Evolutionary conservation across 2,797 vertebrate genomes (phyloP).

Genomic region (Syngnathus rostellatus): DNA sequence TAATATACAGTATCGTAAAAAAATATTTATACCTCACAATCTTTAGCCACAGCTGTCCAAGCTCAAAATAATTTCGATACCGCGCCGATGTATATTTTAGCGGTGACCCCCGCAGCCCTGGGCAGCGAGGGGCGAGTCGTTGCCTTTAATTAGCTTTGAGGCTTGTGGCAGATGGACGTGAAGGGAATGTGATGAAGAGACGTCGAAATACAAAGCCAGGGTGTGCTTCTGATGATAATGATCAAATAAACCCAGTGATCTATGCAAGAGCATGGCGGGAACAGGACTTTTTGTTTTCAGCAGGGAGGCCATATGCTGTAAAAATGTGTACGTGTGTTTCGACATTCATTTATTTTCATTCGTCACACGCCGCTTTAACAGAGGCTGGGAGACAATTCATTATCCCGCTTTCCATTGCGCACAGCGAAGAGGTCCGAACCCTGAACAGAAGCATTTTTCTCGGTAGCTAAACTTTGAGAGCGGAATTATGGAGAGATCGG

Average conservation of each 20-base stretch:
- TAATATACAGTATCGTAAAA: too few relatives aligned
- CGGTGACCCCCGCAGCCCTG: constrained; percentile 33
- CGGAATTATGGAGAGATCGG: constrained; percentile 36
- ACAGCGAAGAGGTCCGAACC: constrained; percentile 35
- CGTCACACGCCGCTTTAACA: constrained; percentile 51
- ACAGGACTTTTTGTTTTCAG: constrained; percentile 33
- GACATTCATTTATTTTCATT: constrained; percentile 53
- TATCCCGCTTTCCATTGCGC: constrained; percentile 16
- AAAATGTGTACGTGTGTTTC: constrained; percentile 14
- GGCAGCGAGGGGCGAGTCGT: constrained; percentile 31
- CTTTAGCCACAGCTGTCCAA: constrained; percentile 13
- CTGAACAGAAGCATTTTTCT: constrained; percentile 59
- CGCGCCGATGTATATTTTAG: constrained; percentile 36
- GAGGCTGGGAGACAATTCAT: constrained; percentile 40
- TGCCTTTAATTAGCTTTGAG: constrained; percentile 55
- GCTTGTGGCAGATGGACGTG: constrained; percentile 52
- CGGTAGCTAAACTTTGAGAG: constrained; percentile 45
- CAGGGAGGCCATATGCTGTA: constrained; percentile 37
- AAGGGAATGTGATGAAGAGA: constrained; percentile 44
- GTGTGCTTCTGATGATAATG: constrained; percentile 32
- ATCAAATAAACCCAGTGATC: constrained; percentile 50
- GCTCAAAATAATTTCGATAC: constrained; percentile 29
- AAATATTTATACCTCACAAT: too few relatives aligned
- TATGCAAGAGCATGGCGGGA: constrained; percentile 37
- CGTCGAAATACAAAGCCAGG: constrained; percentile 35